Evolutionary conservation across 1,140 invertebrate genomes (phyloP), one percentile per base, ranked within the genome.

Genomic region (Drosophila yakuba): DNA sequence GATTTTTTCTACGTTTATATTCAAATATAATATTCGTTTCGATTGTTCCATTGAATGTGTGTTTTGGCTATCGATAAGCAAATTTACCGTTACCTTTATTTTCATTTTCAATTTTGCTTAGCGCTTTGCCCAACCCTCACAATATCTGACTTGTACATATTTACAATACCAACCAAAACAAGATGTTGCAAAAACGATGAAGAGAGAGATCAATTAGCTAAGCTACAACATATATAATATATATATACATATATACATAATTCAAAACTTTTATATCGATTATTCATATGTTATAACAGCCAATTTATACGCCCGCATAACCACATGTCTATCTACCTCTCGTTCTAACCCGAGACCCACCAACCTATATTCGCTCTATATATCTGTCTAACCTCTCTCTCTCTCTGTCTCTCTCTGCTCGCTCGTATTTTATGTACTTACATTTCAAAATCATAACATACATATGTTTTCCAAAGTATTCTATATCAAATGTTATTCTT

Each of bases 51-150:
- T 68, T 74, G 57, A 73, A 74, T 72, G 68, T 69, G 67, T 71
- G 68, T 72, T 71, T 43, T 71, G 68, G 68, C 67, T 72, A 72
- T 71, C 66, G 52, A 67, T 67, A 67, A 67, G 60, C 62, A 32
- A 64, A 66, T 43, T 36, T 47, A 47, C 52, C 28, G 52, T 58
- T 69, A 43, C 43, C 51, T 12, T 48, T 59, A 38, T 60, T 48
- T 39, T 38, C 23, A 35, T 59, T 57, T 17, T 20, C 39, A 38
- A 50, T 71, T 52, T 51, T 35, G 74, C 64, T 77, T 71, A 62
- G 52, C 52, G 73, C 74, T 54, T 76, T 45, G 51, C 51, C 64
- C 25, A 69, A 67, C 4, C 4, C n/a, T 54, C 38, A 66, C 61
- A 50, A 39, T 43, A 55, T 36, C 45, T 66, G 51, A 58, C 52